These are phyloP conservation scores for Drosophila phalerata DNA, from an alignment of 2,888 invertebrate genomes.

Conservation along the genomic window DNA sequence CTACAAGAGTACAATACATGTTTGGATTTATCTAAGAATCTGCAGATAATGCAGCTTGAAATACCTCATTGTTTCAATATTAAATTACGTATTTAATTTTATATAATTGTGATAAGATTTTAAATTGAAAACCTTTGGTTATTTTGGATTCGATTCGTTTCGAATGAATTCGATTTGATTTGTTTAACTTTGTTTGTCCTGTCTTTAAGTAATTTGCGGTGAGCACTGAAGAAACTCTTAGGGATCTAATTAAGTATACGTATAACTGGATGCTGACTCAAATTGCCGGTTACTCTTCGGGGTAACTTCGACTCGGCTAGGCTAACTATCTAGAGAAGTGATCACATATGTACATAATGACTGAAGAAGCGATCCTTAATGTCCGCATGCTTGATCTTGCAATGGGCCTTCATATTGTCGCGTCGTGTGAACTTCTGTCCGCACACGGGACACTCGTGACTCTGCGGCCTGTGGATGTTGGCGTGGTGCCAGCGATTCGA, in stretches of 20 bases:
- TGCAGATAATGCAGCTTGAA: conserved; percentile 19
- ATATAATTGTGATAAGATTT: conserved; percentile 19
- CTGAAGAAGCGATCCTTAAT: conserved; percentile 86
- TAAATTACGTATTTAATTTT: conserved; percentile 36
- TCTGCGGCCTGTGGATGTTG: conserved; percentile 87
- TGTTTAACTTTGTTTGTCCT: conserved; percentile 38
- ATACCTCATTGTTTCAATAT: conserved; percentile 42
- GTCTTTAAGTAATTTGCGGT: conserved; percentile 34
- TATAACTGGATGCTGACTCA: conserved; percentile 28
- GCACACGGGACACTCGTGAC: conserved; percentile 88
- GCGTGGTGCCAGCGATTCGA: conserved; percentile 89
- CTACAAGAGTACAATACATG: conserved; percentile 61
- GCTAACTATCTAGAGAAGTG: conserved; percentile 83
- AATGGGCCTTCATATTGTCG: conserved; percentile 89
- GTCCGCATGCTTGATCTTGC: conserved; percentile 87
- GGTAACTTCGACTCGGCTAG: background rate
- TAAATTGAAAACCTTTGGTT: conserved; percentile 32
- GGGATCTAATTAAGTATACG: conserved; percentile 38
- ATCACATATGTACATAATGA: conserved; percentile 86
- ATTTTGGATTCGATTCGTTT: conserved; percentile 1
- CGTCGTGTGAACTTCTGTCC: conserved; percentile 88
- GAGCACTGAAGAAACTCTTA: conserved; percentile 53
- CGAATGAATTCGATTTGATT: conserved; percentile 29
- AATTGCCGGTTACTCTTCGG: conserved; percentile 27
- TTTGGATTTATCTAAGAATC: conserved; percentile 38